Evolutionary conservation across 2,888 invertebrate species (phyloP), one percentile per base, ranked within the genome.

Genomic region (Cantharis rustica): DNA sequence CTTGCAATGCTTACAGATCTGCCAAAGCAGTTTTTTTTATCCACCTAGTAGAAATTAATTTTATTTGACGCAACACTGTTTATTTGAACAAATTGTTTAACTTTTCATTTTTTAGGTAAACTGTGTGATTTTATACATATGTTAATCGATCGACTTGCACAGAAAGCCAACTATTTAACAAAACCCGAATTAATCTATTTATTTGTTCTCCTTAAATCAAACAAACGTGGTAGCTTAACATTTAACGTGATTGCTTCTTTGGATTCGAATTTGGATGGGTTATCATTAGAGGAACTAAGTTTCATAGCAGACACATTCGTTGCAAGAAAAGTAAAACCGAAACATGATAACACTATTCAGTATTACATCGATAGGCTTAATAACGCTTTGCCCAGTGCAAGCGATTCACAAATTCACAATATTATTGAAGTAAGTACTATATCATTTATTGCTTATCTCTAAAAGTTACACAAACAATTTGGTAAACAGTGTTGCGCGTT

Each of bases 251-350:
- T 95, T 88, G 85, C 90, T 69, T 89, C 89, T 63, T 82, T 94
- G 73, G 86, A 89, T 27, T 84, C 89, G 3, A 86, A 88, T 73
- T 88, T 93, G n/a, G 83, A 90, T 9, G 84, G 90, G 20, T 90
- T 94, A 84, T 89, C 88, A 17, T 81, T 93, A 7, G 91, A 93
- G 80, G 95, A 96, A 84, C 86, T 95, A 75, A 93, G 92, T 11
- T 90, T 95, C 13, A 90, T 94, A 81, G 90, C 93, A 4, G 92
- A 94, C 91, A 23, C 76, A 3, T 69, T 71, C 17, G 20, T 17
- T 10, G 23, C 20, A 13, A 10, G 11, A 15, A 26, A 47, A 13
- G n/a, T 10, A 15, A 75, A 71, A 20, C 9, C 71, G 1, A 75
- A 75, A 27, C 23, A 69, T n/a, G 13, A 11, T n/a, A n/a, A 31